Evolutionary conservation across 2,888 invertebrate genomes (phyloP).

Genomic region (Drosophila meridionalis): DNA sequence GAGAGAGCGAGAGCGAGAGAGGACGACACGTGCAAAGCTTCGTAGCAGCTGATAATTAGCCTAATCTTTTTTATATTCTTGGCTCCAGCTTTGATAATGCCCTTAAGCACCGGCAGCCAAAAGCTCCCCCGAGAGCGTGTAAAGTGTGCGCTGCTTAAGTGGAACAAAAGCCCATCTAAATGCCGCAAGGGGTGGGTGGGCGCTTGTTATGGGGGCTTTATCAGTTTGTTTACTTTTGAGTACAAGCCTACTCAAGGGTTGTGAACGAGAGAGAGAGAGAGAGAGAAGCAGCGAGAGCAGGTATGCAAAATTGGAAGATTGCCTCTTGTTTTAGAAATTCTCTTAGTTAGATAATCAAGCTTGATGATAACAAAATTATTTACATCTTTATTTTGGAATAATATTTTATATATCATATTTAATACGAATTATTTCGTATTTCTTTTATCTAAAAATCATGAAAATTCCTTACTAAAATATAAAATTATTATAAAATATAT

Average conservation of each 20-base stretch:
- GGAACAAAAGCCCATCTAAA: constrained; percentile 21
- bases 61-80: constrained; percentile 23
- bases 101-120: constrained; percentile 9
- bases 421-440: neutral
- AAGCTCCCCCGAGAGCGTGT: constrained; percentile 43
- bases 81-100: constrained; percentile 21
- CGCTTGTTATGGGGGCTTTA: constrained; percentile 4
- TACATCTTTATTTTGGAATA: too few relatives aligned
- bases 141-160: constrained; percentile 42
- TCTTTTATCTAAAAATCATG: neutral
- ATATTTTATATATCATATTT: neutral
- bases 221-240: constrained; percentile 55
- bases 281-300: constrained; percentile 4
- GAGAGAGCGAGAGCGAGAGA: neutral
- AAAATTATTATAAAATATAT: too few relatives aligned
- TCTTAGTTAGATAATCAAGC: constrained; percentile 6
- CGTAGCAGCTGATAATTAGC: constrained; percentile 14
- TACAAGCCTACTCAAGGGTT: constrained; percentile 5
- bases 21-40: neutral
- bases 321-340: neutral
- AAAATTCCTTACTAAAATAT: neutral
- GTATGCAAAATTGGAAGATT: constrained; percentile 13
- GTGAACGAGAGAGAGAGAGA: neutral
- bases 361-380: too few relatives aligned
- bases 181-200: neutral